Conservation (phyloP, 2,888 invertebrate species). For the Leucophenga maculata region DNA sequence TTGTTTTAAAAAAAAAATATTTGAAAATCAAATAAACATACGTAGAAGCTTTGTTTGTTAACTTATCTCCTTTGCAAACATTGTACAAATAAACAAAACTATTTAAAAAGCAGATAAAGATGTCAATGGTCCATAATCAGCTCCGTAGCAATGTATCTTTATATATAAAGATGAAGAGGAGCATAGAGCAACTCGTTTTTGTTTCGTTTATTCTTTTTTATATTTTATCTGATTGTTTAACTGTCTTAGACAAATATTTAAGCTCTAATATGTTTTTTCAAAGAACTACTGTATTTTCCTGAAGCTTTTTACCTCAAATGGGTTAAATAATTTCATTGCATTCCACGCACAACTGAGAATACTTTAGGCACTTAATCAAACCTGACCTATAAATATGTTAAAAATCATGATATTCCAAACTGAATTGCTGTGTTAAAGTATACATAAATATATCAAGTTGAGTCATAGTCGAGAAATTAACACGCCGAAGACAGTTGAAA, state of each 20-base stretch:
- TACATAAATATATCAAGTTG: not conserved
- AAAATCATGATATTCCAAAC: not conserved
- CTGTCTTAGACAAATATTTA: conserved; percentile 13
- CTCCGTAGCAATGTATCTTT: not conserved
- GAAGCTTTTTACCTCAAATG: not conserved
- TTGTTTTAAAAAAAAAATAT: not conserved
- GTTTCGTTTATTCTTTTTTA: no score
- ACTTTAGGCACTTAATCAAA: not conserved
- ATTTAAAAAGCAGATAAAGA: not conserved
- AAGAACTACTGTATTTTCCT: conserved; percentile 11
- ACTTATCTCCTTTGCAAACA: no score
- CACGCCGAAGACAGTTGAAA: not conserved
- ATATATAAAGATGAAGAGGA: no score
- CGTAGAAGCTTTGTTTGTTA: conserved; percentile 45
- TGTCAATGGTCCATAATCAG: not conserved
- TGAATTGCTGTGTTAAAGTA: not conserved
- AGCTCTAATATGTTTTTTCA: conserved; percentile 45
- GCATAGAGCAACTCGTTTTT: no score
- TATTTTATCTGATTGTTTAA: conserved; percentile 13
- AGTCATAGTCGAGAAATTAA: not conserved
- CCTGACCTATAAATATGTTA: conserved; percentile 7
- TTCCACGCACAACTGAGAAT: no score
- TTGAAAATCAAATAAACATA: conserved; percentile 53
- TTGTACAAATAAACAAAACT: not conserved
- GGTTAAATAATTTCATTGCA: no score